Evolutionary conservation across 2,113 vertebrate species (phyloP).

Genomic region (Speoplatyrhinus poulsoni): DNA sequence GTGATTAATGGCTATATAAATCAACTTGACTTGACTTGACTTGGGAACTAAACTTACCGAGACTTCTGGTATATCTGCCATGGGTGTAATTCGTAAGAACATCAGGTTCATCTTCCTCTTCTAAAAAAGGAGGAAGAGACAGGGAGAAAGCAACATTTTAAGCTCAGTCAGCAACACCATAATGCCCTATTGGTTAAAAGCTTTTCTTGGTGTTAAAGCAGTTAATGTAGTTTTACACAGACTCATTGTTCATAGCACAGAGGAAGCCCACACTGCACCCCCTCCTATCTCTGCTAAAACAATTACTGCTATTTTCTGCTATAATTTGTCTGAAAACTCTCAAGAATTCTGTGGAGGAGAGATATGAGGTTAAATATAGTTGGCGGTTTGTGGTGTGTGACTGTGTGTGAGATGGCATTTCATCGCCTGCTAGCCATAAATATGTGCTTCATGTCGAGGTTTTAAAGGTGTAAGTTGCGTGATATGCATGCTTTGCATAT

Average conservation of each 20-base stretch:
- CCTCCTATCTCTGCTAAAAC: constrained; percentile 48
- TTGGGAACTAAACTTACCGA: constrained; percentile 50
- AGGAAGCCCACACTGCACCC: constrained; percentile 61
- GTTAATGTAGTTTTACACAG: constrained; percentile 26
- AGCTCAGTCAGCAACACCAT: constrained; percentile 8
- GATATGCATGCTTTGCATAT: constrained; percentile 11
- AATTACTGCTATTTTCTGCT: constrained; percentile 71
- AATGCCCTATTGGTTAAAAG: constrained; percentile 32
- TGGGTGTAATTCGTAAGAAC: constrained; percentile 37
- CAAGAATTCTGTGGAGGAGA: constrained; percentile 53
- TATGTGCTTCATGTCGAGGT: no score
- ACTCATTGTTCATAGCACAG: constrained; percentile 66
- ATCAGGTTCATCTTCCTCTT: constrained; percentile 44
- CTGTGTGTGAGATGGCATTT: neutral
- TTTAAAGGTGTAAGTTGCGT: no score
- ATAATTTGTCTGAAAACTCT: constrained; percentile 50
- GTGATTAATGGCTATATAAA: no score
- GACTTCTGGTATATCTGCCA: constrained; percentile 57
- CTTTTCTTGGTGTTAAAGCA: constrained; percentile 2
- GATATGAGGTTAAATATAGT: constrained; percentile 66
- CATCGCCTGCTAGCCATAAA: no score
- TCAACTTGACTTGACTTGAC: neutral
- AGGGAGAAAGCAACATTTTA: constrained; percentile 16
- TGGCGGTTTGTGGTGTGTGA: constrained; percentile 11
- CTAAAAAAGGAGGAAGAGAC: neutral